Base-by-base conservation (phyloP, 2,888 invertebrate genomes). In the Eledone cirrhosa region DNA sequence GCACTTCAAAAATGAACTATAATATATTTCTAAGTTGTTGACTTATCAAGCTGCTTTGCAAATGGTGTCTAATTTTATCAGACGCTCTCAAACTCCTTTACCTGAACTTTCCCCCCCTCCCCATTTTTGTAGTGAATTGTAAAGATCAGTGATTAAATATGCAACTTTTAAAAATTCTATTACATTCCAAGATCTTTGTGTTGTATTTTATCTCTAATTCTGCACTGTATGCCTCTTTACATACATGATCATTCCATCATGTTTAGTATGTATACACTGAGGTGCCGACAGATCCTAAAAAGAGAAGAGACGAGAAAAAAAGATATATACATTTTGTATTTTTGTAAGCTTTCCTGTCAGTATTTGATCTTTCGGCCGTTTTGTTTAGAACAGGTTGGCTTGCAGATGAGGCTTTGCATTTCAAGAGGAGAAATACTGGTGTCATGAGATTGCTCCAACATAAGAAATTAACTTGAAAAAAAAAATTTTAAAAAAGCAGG, bases 321-420 rank as follows among this genome's bases (percentile, higher is more conserved):
- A 75, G 16, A 75, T 24, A 48, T 48, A 19, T 47, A 24, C 41
- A 33, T 67, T 67, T 67, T 67, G 67, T 33, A 67, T 67, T 67
- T 67, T 67, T 67, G 67, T 67, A 67, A 67, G 67, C 67, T 67
- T 67, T 67, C 67, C 67, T 67, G 67, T 67, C 67, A 67, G 67
- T 67, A 67, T 67, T 67, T 67, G 67, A 67, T 67, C 67, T 67
- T 67, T 67, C 67, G 67, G 67, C 67, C 67, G 29, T 67, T 67
- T 67, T 67, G 67, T 67, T 67, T 67, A 67, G 67, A 67, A 67
- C 67, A 67, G 67, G 67, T 67, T 67, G 67, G 67, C 67, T 67
- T 67, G 67, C 67, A 67, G 67, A 67, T 67, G 67, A 67, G 67
- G 67, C 67, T 67, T 41, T 67, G 67, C 67, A 67, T 67, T 67